Percentiles rank a stretch among this genome's conserved stretches.
phyloP scores from a whole-genome alignment of 2,113 vertebrate species.

The Corythaixoides concolor region DNA sequence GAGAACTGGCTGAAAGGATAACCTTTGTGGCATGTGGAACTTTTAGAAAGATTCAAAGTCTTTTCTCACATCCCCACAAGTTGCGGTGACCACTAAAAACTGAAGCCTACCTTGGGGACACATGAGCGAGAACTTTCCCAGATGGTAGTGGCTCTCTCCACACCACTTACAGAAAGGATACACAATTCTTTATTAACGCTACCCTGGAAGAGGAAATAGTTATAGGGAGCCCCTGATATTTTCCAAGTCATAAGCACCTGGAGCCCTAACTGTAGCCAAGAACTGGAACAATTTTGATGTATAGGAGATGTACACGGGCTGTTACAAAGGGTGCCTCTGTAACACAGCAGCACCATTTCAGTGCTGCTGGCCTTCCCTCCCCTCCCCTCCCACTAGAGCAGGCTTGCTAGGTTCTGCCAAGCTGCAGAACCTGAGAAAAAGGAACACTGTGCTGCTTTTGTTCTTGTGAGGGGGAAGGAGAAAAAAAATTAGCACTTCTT shows the following conservation, averaged over 20 bases:
- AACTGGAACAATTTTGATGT: background rate
- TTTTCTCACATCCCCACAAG: background rate
- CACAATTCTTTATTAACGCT: accelerated
- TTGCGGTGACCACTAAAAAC: background rate
- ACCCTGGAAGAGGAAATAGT: no score
- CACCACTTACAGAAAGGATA: background rate
- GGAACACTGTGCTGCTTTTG: background rate
- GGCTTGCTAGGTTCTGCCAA: background rate
- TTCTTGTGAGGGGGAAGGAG: background rate
- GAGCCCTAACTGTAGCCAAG: background rate
- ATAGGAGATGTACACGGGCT: background rate
- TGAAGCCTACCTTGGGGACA: background rate
- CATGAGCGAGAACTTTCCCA: accelerated
- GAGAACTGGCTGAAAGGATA: background rate
- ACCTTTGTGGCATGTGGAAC: background rate
- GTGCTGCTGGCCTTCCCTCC: background rate
- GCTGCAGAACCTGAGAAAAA: slow-evolving; percentile 11
- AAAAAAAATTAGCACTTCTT: background rate
- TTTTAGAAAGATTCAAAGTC: background rate
- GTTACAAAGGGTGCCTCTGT: background rate
- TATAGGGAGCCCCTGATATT: background rate
- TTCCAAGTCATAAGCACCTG: background rate
- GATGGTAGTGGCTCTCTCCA: background rate
- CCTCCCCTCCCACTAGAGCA: background rate
- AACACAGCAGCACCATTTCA: background rate